Conservation (phyloP, 2,888 invertebrate species). For the Orchesella flavescens region DNA sequence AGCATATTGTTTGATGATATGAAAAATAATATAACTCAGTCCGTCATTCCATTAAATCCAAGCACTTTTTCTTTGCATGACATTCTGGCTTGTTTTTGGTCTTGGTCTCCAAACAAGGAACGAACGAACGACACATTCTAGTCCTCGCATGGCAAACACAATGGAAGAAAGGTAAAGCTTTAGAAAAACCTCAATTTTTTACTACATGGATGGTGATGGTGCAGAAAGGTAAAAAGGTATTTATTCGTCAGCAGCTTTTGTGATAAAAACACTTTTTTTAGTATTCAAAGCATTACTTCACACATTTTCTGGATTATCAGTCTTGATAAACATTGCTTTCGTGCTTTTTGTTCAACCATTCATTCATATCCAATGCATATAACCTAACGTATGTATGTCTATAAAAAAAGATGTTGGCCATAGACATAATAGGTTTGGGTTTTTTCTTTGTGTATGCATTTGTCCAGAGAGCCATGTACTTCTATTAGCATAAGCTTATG, state of each 20-base stretch:
- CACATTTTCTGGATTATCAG: constrained; percentile 49
- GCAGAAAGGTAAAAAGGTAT: too few species aligned
- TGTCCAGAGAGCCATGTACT: too few species aligned
- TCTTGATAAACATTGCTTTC: constrained; percentile 38
- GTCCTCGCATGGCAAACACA: too few species aligned
- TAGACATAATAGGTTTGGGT: background rate
- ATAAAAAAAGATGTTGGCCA: background rate
- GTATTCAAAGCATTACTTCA: constrained; percentile 42
- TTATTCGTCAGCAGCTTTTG: background rate
- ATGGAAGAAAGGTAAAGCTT: too few species aligned
- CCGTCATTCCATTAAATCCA: constrained; percentile 7
- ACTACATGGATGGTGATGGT: too few species aligned
- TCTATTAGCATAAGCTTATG: too few species aligned
- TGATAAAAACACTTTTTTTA: constrained; percentile 16
- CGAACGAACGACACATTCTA: too few species aligned
- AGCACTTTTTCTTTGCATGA: too few species aligned
- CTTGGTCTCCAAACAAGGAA: too few species aligned
- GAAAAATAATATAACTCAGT: constrained; percentile 10
- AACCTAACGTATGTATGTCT: background rate
- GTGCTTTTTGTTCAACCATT: background rate
- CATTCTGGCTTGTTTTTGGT: too few species aligned
- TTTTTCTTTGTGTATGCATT: too few species aligned
- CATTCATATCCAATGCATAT: background rate
- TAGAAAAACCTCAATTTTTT: too few species aligned
- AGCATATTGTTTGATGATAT: background rate